phyloP scores from a whole-genome alignment of 2,113 vertebrate genomes.

The Chionis minor region DNA sequence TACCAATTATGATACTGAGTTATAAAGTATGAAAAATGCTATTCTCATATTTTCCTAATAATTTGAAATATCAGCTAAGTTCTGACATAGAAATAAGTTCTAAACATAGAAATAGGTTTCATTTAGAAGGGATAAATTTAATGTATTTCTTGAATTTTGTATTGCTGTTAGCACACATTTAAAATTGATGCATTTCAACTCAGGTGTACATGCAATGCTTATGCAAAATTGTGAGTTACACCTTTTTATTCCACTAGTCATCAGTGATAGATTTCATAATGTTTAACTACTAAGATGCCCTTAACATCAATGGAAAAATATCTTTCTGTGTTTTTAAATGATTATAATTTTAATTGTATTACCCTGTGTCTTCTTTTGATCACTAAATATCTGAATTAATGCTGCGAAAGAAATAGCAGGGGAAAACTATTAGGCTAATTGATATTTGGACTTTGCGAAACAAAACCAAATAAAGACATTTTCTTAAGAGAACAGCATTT shows the following conservation, averaged over 20 bases:
- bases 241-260: background rate
- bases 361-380: background rate
- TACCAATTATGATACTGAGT: background rate
- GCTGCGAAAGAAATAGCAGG: background rate
- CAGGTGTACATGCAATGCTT: background rate
- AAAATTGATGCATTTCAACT: background rate
- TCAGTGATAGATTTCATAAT: background rate
- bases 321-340: background rate
- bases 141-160: background rate
- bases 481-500: background rate
- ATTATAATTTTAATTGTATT: background rate
- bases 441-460: background rate
- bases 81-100: too few species aligned
- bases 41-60: background rate
- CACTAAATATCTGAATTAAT: background rate
- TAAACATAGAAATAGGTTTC: too few species aligned
- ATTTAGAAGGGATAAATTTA: background rate
- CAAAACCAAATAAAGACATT: background rate
- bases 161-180: background rate
- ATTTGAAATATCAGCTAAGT: background rate
- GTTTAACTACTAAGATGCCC: background rate
- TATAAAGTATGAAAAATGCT: background rate
- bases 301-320: background rate
- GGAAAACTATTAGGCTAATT: background rate
- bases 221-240: background rate